Conservation (phyloP, 2,888 invertebrate species). For the Papilio protenor region DNA sequence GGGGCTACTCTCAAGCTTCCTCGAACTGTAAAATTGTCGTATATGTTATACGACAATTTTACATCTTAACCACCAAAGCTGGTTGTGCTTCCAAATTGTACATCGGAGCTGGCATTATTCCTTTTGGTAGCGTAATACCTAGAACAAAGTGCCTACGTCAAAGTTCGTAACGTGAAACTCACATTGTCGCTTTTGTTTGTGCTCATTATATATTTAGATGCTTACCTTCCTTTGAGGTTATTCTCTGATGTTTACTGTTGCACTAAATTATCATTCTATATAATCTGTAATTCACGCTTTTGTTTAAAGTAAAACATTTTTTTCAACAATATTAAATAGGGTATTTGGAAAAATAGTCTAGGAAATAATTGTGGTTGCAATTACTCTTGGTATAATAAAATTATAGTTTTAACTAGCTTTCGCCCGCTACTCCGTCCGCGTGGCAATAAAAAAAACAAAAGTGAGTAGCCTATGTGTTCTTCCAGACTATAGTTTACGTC, state of each 20-base stretch:
- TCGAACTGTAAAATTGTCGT: too few relatives aligned
- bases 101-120: neutral
- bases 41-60: conserved; percentile 12
- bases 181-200: neutral
- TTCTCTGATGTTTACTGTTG: neutral
- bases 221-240: neutral
- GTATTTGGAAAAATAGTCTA: neutral
- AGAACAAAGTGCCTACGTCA: neutral
- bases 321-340: neutral
- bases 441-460: too few relatives aligned
- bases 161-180: conserved; percentile 9
- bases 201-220: neutral
- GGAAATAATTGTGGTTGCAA: neutral
- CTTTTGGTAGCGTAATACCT: conserved; percentile 3
- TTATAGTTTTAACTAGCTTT: too few relatives aligned
- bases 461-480: too few relatives aligned
- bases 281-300: neutral
- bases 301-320: neutral
- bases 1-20: too few relatives aligned
- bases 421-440: too few relatives aligned
- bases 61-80: neutral
- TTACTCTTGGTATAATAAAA: neutral
- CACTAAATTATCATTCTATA: neutral
- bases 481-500: too few relatives aligned
- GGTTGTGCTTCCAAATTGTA: neutral